phyloP scores from a whole-genome alignment of 2,113 vertebrate species.

The Microtus oregoni region DNA sequence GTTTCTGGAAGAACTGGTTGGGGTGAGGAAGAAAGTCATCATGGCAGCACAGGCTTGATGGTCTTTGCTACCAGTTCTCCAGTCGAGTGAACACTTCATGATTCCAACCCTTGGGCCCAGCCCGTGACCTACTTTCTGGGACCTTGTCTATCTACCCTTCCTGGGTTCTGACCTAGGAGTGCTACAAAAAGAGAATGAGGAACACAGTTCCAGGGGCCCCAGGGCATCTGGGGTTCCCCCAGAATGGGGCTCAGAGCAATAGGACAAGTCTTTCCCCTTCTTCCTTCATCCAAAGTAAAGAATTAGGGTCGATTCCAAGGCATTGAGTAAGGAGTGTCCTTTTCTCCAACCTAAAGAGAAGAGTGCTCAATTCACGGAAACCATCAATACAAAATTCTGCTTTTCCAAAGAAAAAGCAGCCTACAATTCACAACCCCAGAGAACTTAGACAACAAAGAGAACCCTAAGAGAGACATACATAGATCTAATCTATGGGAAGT shows the following conservation, averaged over 20 bases:
- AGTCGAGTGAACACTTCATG: fast-evolving
- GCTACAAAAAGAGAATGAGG: neutral
- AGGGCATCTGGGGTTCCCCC: neutral
- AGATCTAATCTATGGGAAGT: too few relatives aligned
- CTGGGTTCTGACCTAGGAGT: neutral
- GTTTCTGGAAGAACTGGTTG: neutral
- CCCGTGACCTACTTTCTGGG: neutral
- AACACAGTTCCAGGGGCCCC: neutral
- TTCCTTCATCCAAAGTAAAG: neutral
- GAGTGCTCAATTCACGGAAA: neutral
- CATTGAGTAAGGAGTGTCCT: neutral
- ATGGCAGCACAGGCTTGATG: too few relatives aligned
- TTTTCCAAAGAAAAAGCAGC: neutral
- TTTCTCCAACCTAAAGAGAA: slow-evolving; percentile 19
- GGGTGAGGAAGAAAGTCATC: neutral
- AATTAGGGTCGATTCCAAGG: neutral
- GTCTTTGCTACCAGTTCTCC: neutral
- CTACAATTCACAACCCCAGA: too few relatives aligned
- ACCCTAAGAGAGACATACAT: too few relatives aligned
- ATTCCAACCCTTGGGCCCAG: neutral
- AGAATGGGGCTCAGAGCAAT: neutral
- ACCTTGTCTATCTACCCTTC: neutral
- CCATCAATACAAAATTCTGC: neutral
- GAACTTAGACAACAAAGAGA: too few relatives aligned
- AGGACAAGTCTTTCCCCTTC: neutral